These are phyloP conservation scores for Coremacera marginata DNA, from an alignment of 2,888 invertebrate genomes.

Conservation along the genomic window DNA sequence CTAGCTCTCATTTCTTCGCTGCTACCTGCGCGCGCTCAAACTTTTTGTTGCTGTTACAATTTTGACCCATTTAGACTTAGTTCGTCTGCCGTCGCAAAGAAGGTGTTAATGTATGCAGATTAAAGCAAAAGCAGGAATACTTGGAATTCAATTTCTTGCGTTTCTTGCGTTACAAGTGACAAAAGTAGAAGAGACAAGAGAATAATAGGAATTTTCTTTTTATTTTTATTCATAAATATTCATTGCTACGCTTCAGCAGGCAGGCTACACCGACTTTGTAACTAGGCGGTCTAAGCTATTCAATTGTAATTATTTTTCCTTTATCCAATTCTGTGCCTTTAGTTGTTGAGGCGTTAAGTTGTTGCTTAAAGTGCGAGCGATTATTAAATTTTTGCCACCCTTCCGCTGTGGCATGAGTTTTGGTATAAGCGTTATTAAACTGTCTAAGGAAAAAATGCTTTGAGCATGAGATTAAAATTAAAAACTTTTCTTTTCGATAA, in stretches of 20 bases:
- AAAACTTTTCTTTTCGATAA: too few species aligned
- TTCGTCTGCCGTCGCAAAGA: background rate
- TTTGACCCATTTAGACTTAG: slow-evolving; percentile 24
- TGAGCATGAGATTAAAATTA: too few species aligned
- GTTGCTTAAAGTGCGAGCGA: slow-evolving; percentile 1
- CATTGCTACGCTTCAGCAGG: background rate
- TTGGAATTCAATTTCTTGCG: slow-evolving; percentile 27
- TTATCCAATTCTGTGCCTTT: background rate
- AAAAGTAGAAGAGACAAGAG: background rate
- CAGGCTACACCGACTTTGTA: background rate
- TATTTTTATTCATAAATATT: slow-evolving; percentile 17
- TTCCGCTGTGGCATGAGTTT: background rate
- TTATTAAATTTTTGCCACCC: slow-evolving; percentile 2
- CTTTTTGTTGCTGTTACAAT: too few species aligned
- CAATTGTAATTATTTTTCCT: slow-evolving; percentile 6
- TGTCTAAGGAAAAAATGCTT: too few species aligned
- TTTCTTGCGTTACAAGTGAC: background rate
- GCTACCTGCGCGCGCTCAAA: too few species aligned
- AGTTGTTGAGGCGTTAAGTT: slow-evolving; percentile 1
- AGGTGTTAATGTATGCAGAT: slow-evolving; percentile 38
- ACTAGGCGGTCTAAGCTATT: background rate
- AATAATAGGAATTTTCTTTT: too few species aligned
- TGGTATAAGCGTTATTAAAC: too few species aligned
- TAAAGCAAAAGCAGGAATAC: slow-evolving; percentile 19
- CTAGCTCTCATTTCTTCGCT: background rate